Evolutionary conservation across 2,888 invertebrate species (phyloP).

Genomic region (Acrocyrtus sp.): DNA sequence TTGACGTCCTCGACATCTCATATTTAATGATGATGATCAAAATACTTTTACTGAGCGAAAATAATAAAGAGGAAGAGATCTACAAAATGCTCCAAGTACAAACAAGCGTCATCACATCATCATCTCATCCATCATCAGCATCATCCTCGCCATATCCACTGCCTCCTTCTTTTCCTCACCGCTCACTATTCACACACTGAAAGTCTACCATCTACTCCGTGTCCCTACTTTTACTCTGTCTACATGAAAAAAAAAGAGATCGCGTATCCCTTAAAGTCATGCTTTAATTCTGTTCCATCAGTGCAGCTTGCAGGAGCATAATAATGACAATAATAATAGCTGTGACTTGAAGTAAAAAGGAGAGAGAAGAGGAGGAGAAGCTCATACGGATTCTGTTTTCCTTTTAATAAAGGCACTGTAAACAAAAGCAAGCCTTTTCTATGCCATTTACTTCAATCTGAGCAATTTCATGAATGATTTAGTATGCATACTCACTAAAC

Average conservation of each 20-base stretch:
- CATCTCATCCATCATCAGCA: neutral
- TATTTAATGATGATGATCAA: slow-evolving; percentile 23
- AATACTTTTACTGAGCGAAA: slow-evolving; percentile 16
- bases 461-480: slow-evolving; percentile 26
- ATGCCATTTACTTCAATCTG: slow-evolving; percentile 1
- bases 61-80: slow-evolving; percentile 10
- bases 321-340: neutral
- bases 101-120: neutral
- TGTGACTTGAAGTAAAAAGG: too few species aligned
- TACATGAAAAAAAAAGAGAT: too few species aligned
- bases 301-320: too few species aligned
- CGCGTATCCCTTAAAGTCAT: slow-evolving; percentile 2
- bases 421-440: slow-evolving; percentile 3
- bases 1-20: slow-evolving; percentile 33
- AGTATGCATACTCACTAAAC: neutral
- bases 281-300: slow-evolving; percentile 16
- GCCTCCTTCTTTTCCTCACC: too few species aligned
- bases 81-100: slow-evolving; percentile 1
- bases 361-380: too few species aligned
- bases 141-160: neutral
- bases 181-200: too few species aligned
- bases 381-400: neutral
- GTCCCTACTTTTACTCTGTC: too few species aligned
- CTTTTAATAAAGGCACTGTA: neutral
- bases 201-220: too few species aligned